Evolutionary conservation across 2,113 vertebrate species (phyloP).

Genomic region (Myanophis thanlyinensis): DNA sequence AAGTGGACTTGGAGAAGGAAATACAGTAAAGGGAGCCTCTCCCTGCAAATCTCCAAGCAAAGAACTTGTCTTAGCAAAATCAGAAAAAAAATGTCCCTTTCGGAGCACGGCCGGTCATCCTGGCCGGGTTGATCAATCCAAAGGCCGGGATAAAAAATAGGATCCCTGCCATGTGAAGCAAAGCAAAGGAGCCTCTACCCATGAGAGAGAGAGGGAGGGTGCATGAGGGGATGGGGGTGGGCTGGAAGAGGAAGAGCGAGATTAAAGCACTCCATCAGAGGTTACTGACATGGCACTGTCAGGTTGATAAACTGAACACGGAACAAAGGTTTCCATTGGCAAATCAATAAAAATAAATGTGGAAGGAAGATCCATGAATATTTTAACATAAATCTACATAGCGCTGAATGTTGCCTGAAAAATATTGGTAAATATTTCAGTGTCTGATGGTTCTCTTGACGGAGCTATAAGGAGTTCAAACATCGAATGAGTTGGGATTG

Average conservation of each 20-base stretch:
- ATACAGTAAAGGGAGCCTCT: background rate
- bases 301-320: conserved; percentile 36
- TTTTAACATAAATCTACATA: conserved; percentile 67
- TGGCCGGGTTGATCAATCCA: no score
- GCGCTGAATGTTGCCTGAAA: conserved; percentile 19
- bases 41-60: background rate
- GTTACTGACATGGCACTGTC: conserved; percentile 35
- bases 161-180: background rate
- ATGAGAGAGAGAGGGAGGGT: no score
- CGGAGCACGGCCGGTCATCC: accelerated
- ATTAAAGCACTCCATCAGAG: conserved; percentile 33
- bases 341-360: conserved; percentile 76
- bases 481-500: no score
- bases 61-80: background rate
- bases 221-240: background rate
- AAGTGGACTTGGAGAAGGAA: background rate
- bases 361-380: conserved; percentile 52
- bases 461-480: background rate
- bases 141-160: accelerated
- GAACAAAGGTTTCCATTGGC: conserved; percentile 70
- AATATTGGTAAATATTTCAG: background rate
- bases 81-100: background rate
- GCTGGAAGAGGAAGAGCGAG: background rate
- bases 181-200: background rate
- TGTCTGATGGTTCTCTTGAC: background rate